Conservation (phyloP, 2,113 vertebrate species). For the Daubentonia madagascariensis region DNA sequence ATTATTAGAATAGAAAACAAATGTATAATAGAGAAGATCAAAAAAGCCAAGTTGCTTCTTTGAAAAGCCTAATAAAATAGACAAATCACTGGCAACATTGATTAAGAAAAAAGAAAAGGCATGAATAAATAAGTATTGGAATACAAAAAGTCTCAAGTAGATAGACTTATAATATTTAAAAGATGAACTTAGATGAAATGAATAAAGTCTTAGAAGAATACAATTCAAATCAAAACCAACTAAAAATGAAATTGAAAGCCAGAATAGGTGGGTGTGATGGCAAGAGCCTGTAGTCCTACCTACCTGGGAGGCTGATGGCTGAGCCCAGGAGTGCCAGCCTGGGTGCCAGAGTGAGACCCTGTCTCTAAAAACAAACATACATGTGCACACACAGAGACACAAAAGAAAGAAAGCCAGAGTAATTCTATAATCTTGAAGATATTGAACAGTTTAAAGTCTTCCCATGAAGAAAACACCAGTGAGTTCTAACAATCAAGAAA, state of each 20-base stretch:
- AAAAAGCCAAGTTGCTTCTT: not conserved
- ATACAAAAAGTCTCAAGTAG: constrained; percentile 2
- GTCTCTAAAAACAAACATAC: too few relatives aligned
- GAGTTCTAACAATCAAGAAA: constrained; percentile 6
- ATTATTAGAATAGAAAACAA: not conserved
- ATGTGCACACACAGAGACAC: too few relatives aligned
- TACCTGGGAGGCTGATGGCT: too few relatives aligned
- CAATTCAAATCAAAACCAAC: not conserved
- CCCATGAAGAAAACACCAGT: not conserved
- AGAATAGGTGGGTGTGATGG: too few relatives aligned
- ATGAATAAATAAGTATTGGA: constrained; percentile 8
- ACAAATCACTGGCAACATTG: not conserved
- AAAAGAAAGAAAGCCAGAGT: not conserved
- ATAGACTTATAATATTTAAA: not conserved
- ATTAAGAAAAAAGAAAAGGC: constrained; percentile 11
- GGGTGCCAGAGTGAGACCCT: too few relatives aligned
- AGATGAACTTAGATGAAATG: not conserved
- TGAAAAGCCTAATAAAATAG: constrained; percentile 16
- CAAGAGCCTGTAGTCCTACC: too few relatives aligned
- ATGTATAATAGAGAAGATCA: not conserved
- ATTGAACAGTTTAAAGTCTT: not conserved
- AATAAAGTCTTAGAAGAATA: not conserved
- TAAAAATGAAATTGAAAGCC: constrained; percentile 24
- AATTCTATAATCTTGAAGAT: not conserved
- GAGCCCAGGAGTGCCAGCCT: too few relatives aligned